Conservation (phyloP, 2,888 invertebrate genomes). For the Blastobasis adustella region DNA sequence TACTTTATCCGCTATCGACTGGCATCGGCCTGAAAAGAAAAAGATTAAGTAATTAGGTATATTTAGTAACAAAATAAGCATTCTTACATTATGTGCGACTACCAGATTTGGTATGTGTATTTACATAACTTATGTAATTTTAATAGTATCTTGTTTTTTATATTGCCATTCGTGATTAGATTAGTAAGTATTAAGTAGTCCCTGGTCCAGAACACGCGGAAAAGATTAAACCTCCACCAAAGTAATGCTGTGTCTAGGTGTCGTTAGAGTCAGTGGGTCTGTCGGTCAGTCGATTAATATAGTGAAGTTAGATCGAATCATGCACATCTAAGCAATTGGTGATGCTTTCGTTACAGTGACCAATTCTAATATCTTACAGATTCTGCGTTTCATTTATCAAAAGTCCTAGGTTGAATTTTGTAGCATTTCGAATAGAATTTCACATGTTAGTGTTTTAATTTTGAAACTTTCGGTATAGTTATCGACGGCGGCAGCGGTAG, state of each 20-base stretch:
- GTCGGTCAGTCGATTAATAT: not conserved
- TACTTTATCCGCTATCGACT: conserved; percentile 26
- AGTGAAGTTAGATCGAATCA: not conserved
- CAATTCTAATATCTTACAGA: conserved; percentile 1
- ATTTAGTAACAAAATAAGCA: not conserved
- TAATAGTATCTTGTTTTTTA: too few species aligned
- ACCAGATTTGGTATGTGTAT: too few species aligned
- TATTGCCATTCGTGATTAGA: too few species aligned
- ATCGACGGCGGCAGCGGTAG: conserved; percentile 63
- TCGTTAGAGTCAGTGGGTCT: not conserved
- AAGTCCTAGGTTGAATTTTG: not conserved
- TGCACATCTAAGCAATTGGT: conserved; percentile 7
- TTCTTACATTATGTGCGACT: too few species aligned
- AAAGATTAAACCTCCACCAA: too few species aligned
- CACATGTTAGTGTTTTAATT: conserved; percentile 33
- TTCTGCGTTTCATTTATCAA: not conserved
- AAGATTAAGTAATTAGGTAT: not conserved
- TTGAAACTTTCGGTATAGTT: conserved; percentile 63
- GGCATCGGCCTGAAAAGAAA: conserved; percentile 28
- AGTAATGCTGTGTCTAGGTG: not conserved
- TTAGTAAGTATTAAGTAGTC: too few species aligned
- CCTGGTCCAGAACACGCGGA: too few species aligned
- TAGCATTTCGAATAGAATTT: not conserved
- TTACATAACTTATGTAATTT: too few species aligned
- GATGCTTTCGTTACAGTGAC: conserved; percentile 6